A percentile compares a stretch with the other conserved stretches of the same genome.
Conservation (phyloP, 2,797 vertebrate species). For the Pangasius djambal region DNA sequence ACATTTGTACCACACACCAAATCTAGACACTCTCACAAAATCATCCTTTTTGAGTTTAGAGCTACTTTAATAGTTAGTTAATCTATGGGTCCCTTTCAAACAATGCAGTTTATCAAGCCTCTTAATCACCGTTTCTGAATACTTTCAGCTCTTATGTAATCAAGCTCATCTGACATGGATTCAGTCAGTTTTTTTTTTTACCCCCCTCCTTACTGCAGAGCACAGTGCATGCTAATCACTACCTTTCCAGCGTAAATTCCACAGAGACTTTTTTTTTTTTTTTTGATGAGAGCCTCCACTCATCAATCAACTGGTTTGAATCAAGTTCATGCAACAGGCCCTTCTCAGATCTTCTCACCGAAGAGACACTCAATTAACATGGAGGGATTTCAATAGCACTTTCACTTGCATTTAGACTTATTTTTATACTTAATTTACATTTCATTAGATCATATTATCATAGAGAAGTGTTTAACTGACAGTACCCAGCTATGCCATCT, state of each 20-base stretch:
- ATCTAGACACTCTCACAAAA: not conserved
- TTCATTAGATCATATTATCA: conserved; percentile 52
- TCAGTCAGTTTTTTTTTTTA: not conserved
- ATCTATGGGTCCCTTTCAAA: not conserved
- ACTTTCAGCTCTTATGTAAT: conserved; percentile 6
- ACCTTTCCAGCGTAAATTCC: not conserved
- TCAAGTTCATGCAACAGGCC: conserved; percentile 30
- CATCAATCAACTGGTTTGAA: conserved; percentile 43
- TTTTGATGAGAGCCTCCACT: conserved; percentile 9
- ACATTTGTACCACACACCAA: not conserved
- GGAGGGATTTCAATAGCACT: conserved; percentile 44
- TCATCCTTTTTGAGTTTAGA: not conserved
- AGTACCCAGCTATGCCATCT: not conserved
- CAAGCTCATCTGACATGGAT: conserved; percentile 10
- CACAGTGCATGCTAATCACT: not conserved
- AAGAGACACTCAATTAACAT: conserved; percentile 52
- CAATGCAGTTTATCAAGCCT: not conserved
- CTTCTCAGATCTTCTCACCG: conserved; percentile 25
- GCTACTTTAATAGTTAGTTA: not conserved
- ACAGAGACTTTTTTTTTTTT: not conserved
- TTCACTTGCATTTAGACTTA: conserved; percentile 34
- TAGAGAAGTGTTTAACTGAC: conserved; percentile 37
- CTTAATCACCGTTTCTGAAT: conserved; percentile 1
- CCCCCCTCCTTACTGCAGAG: not conserved
- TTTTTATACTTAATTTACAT: conserved; percentile 49